Conservation (phyloP, 2,797 vertebrate species). For the Fistularia tabacaria region DNA sequence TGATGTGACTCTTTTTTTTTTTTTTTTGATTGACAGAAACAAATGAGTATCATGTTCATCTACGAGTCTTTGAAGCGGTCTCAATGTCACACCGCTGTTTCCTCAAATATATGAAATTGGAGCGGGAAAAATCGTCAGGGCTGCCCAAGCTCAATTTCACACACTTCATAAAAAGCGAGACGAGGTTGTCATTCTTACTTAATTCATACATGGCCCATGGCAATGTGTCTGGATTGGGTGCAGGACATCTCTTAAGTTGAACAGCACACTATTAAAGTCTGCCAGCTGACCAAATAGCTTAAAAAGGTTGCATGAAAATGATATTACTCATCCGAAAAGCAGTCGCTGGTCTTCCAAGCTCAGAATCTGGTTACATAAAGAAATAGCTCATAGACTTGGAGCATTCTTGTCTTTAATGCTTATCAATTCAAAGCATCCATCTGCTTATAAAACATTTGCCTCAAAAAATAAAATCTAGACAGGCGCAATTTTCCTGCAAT, state of each 20-base stretch:
- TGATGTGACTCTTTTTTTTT: constrained; percentile 25
- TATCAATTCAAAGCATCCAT: too few relatives aligned
- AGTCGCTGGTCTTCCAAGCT: neutral
- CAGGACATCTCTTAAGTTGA: constrained; percentile 27
- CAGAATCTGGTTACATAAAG: constrained; percentile 1
- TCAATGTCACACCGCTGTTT: constrained; percentile 39
- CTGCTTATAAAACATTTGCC: too few relatives aligned
- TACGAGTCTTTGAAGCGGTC: constrained; percentile 39
- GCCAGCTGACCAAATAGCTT: constrained; percentile 38
- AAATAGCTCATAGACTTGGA: neutral
- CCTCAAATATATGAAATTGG: constrained; percentile 34
- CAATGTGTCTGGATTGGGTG: constrained; percentile 28
- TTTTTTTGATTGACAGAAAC: constrained; percentile 68
- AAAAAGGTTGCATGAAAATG: constrained; percentile 15
- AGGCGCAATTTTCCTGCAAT: too few relatives aligned
- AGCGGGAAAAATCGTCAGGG: constrained; percentile 29
- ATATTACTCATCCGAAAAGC: constrained; percentile 6
- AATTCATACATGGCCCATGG: constrained; percentile 34
- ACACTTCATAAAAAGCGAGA: constrained; percentile 50
- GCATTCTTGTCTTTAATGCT: too few relatives aligned
- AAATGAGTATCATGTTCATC: constrained; percentile 71
- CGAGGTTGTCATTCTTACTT: constrained; percentile 49
- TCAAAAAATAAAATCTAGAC: too few relatives aligned
- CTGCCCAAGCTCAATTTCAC: constrained; percentile 49
- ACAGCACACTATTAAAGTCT: constrained; percentile 35